Percentiles rank a stretch among this genome's conserved stretches.
phyloP scores from a whole-genome alignment of 2,113 vertebrate species.

The Henicopernis longicauda region DNA sequence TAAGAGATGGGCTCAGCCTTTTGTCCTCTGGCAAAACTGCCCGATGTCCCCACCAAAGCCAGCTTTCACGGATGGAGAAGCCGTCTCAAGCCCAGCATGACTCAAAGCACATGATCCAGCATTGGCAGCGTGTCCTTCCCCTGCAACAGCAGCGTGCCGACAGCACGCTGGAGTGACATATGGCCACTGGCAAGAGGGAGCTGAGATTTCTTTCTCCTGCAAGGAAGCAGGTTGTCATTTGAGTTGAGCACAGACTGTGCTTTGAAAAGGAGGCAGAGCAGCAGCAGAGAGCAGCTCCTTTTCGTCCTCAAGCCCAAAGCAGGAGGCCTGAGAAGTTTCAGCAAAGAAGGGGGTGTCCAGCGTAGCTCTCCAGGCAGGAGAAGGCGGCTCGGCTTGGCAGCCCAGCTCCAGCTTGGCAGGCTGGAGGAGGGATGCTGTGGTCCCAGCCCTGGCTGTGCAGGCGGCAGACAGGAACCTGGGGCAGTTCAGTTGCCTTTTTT shows the following conservation, averaged over 20 bases:
- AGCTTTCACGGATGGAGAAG: slow-evolving; percentile 16
- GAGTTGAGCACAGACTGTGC: neutral
- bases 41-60: neutral
- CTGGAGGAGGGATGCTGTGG: neutral
- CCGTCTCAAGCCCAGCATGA: slow-evolving; percentile 11
- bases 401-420: neutral
- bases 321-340: neutral
- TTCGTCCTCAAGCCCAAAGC: neutral
- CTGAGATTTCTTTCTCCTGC: neutral
- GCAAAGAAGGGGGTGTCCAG: neutral
- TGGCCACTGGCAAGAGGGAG: slow-evolving; percentile 9
- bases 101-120: slow-evolving; percentile 33
- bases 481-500: neutral
- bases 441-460: neutral
- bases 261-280: neutral
- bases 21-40: neutral
- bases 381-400: rapidly evolving
- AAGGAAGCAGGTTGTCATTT: neutral
- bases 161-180: slow-evolving; percentile 3
- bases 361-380: rapidly evolving
- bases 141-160: neutral
- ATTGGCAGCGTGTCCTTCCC: slow-evolving; percentile 34
- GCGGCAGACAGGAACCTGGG: neutral
- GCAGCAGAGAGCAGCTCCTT: neutral
- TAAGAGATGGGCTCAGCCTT: neutral